phyloP scores from a whole-genome alignment of 2,797 vertebrate species.

The Falco cherrug region DNA sequence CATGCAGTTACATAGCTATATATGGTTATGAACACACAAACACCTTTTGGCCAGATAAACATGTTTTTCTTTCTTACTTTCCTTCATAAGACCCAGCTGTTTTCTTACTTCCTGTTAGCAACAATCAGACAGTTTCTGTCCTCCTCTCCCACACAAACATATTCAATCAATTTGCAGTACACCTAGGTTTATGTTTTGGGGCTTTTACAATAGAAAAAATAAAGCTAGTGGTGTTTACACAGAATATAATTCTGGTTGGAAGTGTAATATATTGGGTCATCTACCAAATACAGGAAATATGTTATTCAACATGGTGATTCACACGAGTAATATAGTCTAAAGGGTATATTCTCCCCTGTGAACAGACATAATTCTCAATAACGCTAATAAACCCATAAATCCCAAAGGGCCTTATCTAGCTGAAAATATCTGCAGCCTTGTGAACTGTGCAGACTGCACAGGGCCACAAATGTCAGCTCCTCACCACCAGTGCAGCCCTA shows the following conservation, averaged over 20 bases:
- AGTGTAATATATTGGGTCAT: neutral
- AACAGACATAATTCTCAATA: constrained; percentile 6
- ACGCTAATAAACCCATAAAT: constrained; percentile 9
- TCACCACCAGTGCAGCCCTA: neutral
- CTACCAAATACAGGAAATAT: constrained; percentile 42
- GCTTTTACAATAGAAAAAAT: neutral
- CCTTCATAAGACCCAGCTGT: too few species aligned
- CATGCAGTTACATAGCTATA: too few species aligned
- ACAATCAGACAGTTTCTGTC: too few species aligned
- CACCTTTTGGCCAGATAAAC: too few species aligned
- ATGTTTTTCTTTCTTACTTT: too few species aligned
- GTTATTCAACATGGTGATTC: constrained; percentile 47
- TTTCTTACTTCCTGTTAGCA: too few species aligned
- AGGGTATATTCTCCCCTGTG: neutral
- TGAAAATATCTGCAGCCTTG: neutral
- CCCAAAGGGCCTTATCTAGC: neutral
- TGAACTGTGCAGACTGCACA: neutral
- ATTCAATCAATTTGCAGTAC: neutral
- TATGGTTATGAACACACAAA: too few species aligned
- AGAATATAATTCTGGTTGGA: neutral
- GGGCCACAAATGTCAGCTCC: neutral
- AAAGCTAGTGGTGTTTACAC: neutral
- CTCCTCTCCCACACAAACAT: neutral
- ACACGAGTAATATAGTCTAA: constrained; percentile 32
- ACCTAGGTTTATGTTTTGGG: neutral